Evolutionary conservation across 92 coral and sea anemone genomes (phyloP).

Genomic region (Meandrina meandrites): DNA sequence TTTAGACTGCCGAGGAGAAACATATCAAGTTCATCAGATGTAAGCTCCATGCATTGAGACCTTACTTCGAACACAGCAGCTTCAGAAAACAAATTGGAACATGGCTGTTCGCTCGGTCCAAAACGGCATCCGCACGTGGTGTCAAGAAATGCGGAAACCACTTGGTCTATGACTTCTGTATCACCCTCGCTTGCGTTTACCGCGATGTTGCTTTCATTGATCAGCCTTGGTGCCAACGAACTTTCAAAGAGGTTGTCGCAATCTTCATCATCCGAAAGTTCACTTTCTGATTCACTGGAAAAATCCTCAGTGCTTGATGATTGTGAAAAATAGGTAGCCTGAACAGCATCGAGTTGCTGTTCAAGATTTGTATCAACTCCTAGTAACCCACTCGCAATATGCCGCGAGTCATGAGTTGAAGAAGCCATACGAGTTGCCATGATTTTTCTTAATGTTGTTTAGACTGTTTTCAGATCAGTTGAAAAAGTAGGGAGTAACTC

Average conservation of each 20-base stretch:
- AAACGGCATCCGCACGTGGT: neutral
- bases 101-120: no score
- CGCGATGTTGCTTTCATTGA: neutral
- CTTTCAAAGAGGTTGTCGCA: slow-evolving; percentile 1
- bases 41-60: slow-evolving; percentile 24
- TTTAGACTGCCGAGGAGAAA: no score
- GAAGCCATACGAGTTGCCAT: neutral
- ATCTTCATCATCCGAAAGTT: slow-evolving; percentile 22
- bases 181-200: neutral
- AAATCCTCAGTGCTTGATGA: neutral
- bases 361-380: slow-evolving; percentile 26
- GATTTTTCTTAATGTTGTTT: no score
- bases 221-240: neutral
- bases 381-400: slow-evolving; percentile 14
- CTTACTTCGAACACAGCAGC: slow-evolving; percentile 14
- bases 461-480: no score
- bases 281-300: slow-evolving; percentile 27
- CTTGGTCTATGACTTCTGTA: neutral
- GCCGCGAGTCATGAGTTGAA: neutral
- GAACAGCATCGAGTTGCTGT: slow-evolving; percentile 25
- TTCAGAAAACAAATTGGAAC: no score
- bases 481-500: no score
- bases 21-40: slow-evolving; percentile 20
- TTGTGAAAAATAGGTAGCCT: slow-evolving; percentile 9
- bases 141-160: neutral